Conservation (phyloP, 2,113 vertebrate genomes). For the Triplophysa rosa region DNA sequence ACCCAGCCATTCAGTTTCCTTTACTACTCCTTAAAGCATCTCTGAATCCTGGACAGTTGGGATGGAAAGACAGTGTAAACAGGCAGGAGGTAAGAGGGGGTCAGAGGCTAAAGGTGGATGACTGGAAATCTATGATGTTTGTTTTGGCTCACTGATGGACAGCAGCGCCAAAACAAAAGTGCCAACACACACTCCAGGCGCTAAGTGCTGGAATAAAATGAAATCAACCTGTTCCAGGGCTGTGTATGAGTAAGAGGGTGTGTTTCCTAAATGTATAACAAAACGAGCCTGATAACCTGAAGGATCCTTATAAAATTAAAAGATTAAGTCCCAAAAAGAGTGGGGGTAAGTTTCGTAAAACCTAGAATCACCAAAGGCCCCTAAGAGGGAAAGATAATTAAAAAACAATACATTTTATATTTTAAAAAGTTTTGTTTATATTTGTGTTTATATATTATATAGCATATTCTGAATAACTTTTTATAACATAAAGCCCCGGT, state of each 20-base stretch:
- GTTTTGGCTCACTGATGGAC: constrained; percentile 49
- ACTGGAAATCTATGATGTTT: constrained; percentile 60
- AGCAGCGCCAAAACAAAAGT: constrained; percentile 45
- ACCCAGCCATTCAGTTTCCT: constrained; percentile 23
- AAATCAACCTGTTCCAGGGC: constrained; percentile 36
- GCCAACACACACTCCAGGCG: constrained; percentile 46
- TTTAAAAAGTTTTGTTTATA: too few species aligned
- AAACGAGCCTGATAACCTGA: background rate
- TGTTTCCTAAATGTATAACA: background rate
- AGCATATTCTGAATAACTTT: too few species aligned
- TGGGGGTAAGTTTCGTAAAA: too few species aligned
- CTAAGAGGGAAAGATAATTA: too few species aligned
- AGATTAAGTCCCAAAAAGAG: background rate
- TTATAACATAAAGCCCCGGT: too few species aligned
- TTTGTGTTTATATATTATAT: too few species aligned
- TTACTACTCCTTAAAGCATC: constrained; percentile 16
- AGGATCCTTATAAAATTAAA: background rate
- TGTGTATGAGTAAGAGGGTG: constrained; percentile 16
- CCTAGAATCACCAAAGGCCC: too few species aligned
- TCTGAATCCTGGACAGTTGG: background rate
- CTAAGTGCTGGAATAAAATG: constrained; percentile 33
- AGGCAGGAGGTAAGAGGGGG: background rate
- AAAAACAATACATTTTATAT: too few species aligned
- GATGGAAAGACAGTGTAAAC: constrained; percentile 2
- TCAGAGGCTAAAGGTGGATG: constrained; percentile 52